Evolutionary conservation across 2,888 invertebrate genomes (phyloP).

Genomic region (Empis livida): DNA sequence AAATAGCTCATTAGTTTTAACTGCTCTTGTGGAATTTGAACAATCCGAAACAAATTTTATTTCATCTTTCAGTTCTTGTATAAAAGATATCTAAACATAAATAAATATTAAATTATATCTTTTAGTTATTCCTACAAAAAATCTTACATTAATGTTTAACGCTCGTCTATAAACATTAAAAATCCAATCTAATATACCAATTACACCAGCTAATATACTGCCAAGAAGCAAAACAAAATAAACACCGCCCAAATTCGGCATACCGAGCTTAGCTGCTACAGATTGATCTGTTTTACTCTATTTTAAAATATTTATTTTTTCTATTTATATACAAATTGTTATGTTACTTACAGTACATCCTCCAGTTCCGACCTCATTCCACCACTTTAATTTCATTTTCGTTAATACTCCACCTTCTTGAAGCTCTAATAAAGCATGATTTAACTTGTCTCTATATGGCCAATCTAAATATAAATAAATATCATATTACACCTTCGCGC

Average conservation of each 20-base stretch:
- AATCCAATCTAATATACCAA: conserved; percentile 29
- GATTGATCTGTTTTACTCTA: too few relatives aligned
- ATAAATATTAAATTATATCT: conserved; percentile 12
- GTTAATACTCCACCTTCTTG: conserved; percentile 73
- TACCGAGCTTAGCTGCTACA: conserved; percentile 39
- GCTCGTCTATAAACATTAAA: conserved; percentile 10
- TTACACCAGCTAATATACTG: conserved; percentile 28
- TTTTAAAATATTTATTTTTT: neutral
- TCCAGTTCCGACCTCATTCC: conserved; percentile 71
- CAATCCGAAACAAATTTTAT: conserved; percentile 58
- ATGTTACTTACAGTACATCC: neutral
- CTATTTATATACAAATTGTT: neutral
- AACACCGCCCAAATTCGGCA: conserved; percentile 53
- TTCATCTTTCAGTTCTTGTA: conserved; percentile 53
- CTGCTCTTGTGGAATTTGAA: conserved; percentile 56
- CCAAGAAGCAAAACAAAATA: conserved; percentile 47
- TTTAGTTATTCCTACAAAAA: neutral
- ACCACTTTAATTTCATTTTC: conserved; percentile 75
- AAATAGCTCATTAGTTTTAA: conserved; percentile 23
- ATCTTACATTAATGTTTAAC: neutral
- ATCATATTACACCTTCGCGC: too few relatives aligned
- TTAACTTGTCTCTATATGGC: conserved; percentile 58
- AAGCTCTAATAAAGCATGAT: conserved; percentile 66
- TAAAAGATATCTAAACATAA: conserved; percentile 54
- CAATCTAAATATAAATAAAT: conserved; percentile 16